Evolutionary conservation across 2,113 vertebrate genomes (phyloP).

Genomic region (Colossoma macropomum): DNA sequence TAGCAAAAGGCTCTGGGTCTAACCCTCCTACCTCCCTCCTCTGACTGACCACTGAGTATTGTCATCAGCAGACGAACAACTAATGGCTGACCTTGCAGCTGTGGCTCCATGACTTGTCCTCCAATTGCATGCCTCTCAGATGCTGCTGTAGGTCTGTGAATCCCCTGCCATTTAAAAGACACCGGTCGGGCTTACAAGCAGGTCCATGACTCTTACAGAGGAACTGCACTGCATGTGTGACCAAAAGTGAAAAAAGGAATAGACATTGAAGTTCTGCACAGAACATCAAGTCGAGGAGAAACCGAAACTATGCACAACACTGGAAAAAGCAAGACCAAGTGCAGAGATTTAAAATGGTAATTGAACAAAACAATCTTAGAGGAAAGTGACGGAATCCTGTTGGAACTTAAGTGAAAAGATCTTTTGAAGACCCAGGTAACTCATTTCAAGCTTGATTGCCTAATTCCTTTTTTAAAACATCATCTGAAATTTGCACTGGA

Average conservation of each 20-base stretch:
- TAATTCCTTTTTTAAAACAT: conserved; percentile 20
- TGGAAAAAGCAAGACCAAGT: neutral
- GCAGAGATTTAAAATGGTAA: conserved; percentile 1
- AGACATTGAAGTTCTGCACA: neutral
- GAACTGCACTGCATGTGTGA: conserved; percentile 7
- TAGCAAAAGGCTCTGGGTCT: conserved; percentile 45
- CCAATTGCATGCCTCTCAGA: conserved; percentile 75
- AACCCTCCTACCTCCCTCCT: neutral
- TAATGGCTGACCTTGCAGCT: conserved; percentile 74
- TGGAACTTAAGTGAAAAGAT: neutral
- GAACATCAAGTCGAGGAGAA: neutral
- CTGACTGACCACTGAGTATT: conserved; percentile 43
- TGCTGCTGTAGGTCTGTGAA: conserved; percentile 61
- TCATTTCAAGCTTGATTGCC: neutral
- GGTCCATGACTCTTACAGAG: conserved; percentile 35
- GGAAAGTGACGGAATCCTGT: neutral
- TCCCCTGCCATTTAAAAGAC: conserved; percentile 70
- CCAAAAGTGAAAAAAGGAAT: neutral
- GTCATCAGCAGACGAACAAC: conserved; percentile 56
- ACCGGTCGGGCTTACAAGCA: neutral
- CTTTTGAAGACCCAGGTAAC: conserved; percentile 32
- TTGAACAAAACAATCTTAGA: neutral
- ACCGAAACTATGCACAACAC: neutral
- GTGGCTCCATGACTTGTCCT: conserved; percentile 57
- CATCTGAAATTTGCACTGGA: neutral